Percentiles rank a stretch among this genome's conserved stretches.
These are phyloP conservation scores for Drosophila paulistorum DNA, from an alignment of 1,140 invertebrate genomes.

Conservation along the genomic window DNA sequence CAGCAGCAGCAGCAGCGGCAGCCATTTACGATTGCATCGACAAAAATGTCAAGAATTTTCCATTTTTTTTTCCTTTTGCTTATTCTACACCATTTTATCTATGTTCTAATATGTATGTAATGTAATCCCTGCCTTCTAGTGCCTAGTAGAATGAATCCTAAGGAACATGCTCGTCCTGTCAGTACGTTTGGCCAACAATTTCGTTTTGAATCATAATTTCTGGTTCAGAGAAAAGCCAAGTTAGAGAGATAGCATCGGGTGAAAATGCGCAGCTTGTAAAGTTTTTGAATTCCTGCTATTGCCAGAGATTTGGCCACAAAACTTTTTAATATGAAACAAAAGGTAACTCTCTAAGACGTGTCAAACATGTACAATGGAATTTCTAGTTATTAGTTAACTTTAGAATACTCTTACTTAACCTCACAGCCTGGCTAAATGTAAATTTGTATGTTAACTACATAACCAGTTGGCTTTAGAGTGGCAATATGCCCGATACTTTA, in stretches of 20 bases:
- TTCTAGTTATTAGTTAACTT: conserved; percentile 5
- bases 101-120: conserved; percentile 26
- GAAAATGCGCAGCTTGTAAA: conserved; percentile 53
- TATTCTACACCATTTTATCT: background rate
- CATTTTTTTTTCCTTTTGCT: background rate
- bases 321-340: conserved; percentile 50
- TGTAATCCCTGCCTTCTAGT: background rate
- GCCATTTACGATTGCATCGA: conserved; percentile 47
- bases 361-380: conserved; percentile 43
- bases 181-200: too few species aligned
- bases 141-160: too few species aligned
- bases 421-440: too few species aligned
- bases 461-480: too few species aligned
- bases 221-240: too few species aligned
- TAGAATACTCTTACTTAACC: conserved; percentile 21
- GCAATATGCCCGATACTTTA: conserved; percentile 20
- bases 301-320: conserved; percentile 70
- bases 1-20: conserved; percentile 34
- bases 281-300: conserved; percentile 36
- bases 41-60: conserved; percentile 46
- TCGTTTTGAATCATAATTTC: too few species aligned
- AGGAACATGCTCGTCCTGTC: background rate
- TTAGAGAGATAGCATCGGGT: conserved; percentile 39
- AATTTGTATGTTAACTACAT: too few species aligned
- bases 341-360: conserved; percentile 47